Evolutionary conservation across 2,888 invertebrate species (phyloP).

Genomic region (Eristalinus sepulchralis): DNA sequence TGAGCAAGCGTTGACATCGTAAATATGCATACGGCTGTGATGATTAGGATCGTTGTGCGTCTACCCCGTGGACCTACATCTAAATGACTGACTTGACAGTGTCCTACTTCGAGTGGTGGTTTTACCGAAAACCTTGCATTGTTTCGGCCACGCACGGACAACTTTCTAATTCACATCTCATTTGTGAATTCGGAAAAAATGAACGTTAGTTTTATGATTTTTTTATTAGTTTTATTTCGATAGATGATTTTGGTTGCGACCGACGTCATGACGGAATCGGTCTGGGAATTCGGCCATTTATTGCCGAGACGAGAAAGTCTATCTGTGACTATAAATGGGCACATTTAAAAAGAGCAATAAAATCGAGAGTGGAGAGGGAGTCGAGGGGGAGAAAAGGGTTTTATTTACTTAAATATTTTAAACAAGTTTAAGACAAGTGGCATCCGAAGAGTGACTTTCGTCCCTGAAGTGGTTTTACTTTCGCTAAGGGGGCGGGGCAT

Average conservation of each 20-base stretch:
- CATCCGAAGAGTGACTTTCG: too few species aligned
- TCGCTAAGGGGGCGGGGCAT: too few species aligned
- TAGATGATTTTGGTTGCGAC: neutral
- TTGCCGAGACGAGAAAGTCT: neutral
- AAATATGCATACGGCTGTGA: neutral
- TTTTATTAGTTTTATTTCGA: neutral
- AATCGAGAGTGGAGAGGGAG: neutral
- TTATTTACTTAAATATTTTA: too few species aligned
- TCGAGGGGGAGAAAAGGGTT: too few species aligned
- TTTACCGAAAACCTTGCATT: neutral
- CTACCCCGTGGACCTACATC: neutral
- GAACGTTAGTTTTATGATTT: neutral
- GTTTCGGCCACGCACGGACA: neutral
- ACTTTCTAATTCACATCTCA: neutral
- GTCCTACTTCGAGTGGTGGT: slow-evolving; percentile 7
- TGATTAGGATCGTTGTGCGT: neutral
- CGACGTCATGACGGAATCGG: neutral
- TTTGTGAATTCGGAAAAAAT: neutral
- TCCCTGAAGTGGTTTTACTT: too few species aligned
- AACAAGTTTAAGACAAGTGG: too few species aligned
- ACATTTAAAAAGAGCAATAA: neutral
- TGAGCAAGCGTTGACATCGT: slow-evolving; percentile 10
- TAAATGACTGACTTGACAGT: slow-evolving; percentile 18
- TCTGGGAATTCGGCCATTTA: neutral
- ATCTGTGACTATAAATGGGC: neutral